phyloP scores from a whole-genome alignment of 2,888 invertebrate species.

The Holacanthella duospinosa region DNA sequence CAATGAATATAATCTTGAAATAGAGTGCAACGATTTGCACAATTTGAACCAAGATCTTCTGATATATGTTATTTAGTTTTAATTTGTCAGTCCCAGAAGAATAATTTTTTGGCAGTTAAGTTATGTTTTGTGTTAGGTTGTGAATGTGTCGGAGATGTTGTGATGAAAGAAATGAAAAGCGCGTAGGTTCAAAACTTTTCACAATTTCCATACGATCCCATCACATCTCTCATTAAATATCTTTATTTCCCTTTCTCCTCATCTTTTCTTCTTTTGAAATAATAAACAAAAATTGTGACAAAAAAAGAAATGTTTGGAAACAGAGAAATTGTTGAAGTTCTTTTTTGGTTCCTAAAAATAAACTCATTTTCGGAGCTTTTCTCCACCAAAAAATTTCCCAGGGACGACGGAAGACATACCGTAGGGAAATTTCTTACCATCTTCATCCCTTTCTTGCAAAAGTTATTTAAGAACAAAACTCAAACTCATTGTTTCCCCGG shows the following conservation, averaged over 20 bases:
- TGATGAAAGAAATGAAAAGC: neutral
- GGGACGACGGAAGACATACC: neutral
- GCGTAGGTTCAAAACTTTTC: neutral
- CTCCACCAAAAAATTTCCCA: neutral
- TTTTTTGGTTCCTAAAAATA: neutral
- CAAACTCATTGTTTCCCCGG: neutral
- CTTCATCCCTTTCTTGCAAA: neutral
- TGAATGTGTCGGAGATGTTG: neutral
- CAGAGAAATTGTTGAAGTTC: neutral
- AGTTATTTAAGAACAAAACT: neutral
- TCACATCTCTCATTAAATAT: neutral
- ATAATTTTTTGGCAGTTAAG: neutral
- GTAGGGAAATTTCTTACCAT: neutral
- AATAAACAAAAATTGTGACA: constrained; percentile 4
- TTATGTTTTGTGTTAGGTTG: neutral
- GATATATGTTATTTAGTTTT: neutral
- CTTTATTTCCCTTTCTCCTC: constrained; percentile 5
- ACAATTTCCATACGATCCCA: neutral
- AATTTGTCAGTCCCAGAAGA: neutral
- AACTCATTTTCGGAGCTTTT: neutral
- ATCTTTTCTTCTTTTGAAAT: constrained; percentile 5
- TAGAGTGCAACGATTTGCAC: too few relatives aligned
- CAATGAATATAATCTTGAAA: too few relatives aligned
- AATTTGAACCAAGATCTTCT: neutral
- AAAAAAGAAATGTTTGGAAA: neutral